Base-by-base conservation (phyloP, 2,888 invertebrate genomes). In the Leptopilina drosophilae region DNA sequence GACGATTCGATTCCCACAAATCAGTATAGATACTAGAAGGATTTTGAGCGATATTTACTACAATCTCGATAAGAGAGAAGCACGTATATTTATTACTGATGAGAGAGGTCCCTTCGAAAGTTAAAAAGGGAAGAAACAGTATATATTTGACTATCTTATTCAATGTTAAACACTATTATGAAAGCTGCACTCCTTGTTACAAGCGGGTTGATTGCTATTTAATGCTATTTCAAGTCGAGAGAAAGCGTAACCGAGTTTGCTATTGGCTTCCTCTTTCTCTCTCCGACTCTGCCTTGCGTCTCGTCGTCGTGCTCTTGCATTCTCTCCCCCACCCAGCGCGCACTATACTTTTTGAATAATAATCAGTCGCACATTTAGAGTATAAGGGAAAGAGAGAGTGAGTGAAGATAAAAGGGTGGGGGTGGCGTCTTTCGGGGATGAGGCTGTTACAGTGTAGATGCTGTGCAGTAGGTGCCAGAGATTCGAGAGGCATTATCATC, bases 261-360 rank as follows among this genome's bases (percentile, higher is more conserved):
- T 78, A 75, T 84, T 83, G 83, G 83, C 78, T 82, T 81, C 82
- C 73, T 69, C 82, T 66, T 81, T 66, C 80, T 82, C 81, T 82
- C 67, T 67, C 46, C 49, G 67, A 67, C 67, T 77, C 66, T 66
- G 42, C 66, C 56, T 56, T 49, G 56, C 40, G 40, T 66, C n/a
- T 40, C 77, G 62, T 64, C 81, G 42, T 42, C 42, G 77, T 80
- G 80, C 80, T 79, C 77, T 75, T 78, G 81, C 83, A 81, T 81
- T 81, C 81, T 82, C 82, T 82, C 81, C 78, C 82, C 84, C 83
- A 82, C 79, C 85, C 15, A 84, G 82, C 80, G 82, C 80, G 84
- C 85, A 87, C 85, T 87, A 85, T 87, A 88, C 87, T 88, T 89
- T 88, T 84, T 85, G 87, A 88, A 88, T 88, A 88, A 87, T 86